Base-by-base conservation (phyloP, 2,113 vertebrate species). In the Cottus gobio region DNA sequence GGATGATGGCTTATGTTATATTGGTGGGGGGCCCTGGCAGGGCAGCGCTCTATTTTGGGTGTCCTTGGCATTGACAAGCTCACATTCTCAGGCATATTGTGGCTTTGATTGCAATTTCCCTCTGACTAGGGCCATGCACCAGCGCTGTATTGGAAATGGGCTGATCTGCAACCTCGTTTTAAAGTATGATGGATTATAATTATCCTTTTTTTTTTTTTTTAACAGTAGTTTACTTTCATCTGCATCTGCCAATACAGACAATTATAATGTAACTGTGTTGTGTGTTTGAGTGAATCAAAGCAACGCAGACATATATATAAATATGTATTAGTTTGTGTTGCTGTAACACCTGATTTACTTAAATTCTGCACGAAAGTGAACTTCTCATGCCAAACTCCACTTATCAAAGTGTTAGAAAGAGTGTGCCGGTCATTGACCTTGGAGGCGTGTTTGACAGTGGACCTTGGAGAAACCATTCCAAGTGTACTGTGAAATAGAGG, bases 1-100 rank as follows among this genome's bases (percentile, higher is more conserved):
- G 84, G 71, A 50, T 1, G 52, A 28, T 66, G 75, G 79, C 84
- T 82, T 86, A 86, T 66, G 79, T 66, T 50, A 75, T 71, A 75
- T 65, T 71, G 75, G 79, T 57, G 69, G 84, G 84, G 80, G 74
- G 56, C 4, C 4, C 58, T 71, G 75, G 74, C 79, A 71, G 69
- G 75, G 44, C 52, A 39, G 15, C n/a, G 65, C 65, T 75, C 58
- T 82, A 75, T 82, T 82, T 62, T 75, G 42, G 60, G 64, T 62
- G 60, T 79, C 65, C 80, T 75, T 86, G 79, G 75, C 65, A 70
- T 56, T 13, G 42, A 70, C 57, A 44, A 18, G 30, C 65, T 46
- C 71, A 67, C 75, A 62, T 56, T 71, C 70, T 39, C 18, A 13
- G 65, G 22, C 54, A 31, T 63, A 69, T 24, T 52, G 31, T 18